Base-by-base conservation (phyloP, 2,888 invertebrate genomes). In the Achlya flavicornis region DNA sequence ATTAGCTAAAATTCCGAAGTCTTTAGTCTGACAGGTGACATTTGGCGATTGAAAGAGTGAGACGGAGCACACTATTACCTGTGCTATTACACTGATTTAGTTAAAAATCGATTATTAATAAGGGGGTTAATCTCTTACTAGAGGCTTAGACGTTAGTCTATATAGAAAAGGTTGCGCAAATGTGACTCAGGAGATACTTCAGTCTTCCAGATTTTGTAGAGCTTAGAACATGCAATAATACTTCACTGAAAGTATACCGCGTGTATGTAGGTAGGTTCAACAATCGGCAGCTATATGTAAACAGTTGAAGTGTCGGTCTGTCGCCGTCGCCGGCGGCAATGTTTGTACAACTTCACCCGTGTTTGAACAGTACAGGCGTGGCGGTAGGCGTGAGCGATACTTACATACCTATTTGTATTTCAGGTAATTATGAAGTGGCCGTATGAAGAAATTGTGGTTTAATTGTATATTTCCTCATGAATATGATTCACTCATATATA, bases 291-390 rank as follows among this genome's bases (percentile, higher is more conserved):
- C 65, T 78, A 66, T 74, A 73, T 78, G 81, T 85, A 79, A 85
- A 85, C 80, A 85, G 66, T 64, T 68, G 66, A 72, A 61, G 57
- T 58, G 26, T 58, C 64, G 61, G 61, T 58, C 60, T 46, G 57
- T 43, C 64, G 62, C 62, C 58, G 48, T 35, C 64, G 62, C 62
- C 60, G 48, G 69, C 74, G 74, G 58, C 61, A 63, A 61, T 86
- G 83, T 86, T 85, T 84, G 81, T 67, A 79, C 78, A 83, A 82
- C 74, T 72, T 68, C 48, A 58, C 60, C 62, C 62, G 77, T 80
- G 77, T 79, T 72, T 65, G 60, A 70, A 66, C 68, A 57, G 75
- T 73, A 74, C 80, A 77, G 84, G 84, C 85, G 85, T 78, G 79
- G 81, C 74, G 76, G 85, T 80, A 83, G 85, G 84, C 84, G 84